These are phyloP conservation scores for Oscheius sp. DNA, from an alignment of 2,888 invertebrate genomes.

Conservation along the genomic window DNA sequence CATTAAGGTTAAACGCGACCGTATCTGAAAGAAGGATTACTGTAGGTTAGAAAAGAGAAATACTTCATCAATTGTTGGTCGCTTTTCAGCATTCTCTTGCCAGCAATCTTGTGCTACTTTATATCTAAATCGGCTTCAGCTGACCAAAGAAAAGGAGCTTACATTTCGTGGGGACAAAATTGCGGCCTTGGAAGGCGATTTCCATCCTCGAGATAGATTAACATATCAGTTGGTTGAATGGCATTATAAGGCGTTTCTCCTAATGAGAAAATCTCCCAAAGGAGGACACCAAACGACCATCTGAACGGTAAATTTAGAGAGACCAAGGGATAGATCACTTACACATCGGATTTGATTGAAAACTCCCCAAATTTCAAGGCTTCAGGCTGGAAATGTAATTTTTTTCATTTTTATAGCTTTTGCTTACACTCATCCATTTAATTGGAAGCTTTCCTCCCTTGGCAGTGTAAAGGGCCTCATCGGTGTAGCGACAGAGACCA, in stretches of 20 bases:
- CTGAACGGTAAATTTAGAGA: constrained; percentile 38
- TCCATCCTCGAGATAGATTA: constrained; percentile 50
- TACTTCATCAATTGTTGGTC: constrained; percentile 51
- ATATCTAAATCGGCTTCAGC: constrained; percentile 40
- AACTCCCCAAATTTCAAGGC: constrained; percentile 59
- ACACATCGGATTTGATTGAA: constrained; percentile 57
- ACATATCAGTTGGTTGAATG: constrained; percentile 58
- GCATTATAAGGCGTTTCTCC: constrained; percentile 57
- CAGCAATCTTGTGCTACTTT: constrained; percentile 49
- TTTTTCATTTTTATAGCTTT: neutral
- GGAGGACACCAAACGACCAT: constrained; percentile 58
- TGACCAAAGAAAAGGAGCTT: constrained; percentile 1
- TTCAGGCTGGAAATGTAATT: constrained; percentile 5
- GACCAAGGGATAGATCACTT: constrained; percentile 45
- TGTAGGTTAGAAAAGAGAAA: neutral
- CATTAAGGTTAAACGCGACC: constrained; percentile 22
- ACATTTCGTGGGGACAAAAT: constrained; percentile 59
- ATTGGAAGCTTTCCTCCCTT: constrained; percentile 61
- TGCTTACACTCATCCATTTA: constrained; percentile 64
- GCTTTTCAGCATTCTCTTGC: constrained; percentile 34
- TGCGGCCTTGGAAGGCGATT: constrained; percentile 48
- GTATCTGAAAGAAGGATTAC: neutral
- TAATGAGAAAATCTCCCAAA: constrained; percentile 59
- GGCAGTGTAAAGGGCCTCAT: constrained; percentile 57
- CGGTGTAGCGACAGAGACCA: constrained; percentile 60